Evolutionary conservation across 2,113 vertebrate genomes (phyloP).

Genomic region (Solea solea): DNA sequence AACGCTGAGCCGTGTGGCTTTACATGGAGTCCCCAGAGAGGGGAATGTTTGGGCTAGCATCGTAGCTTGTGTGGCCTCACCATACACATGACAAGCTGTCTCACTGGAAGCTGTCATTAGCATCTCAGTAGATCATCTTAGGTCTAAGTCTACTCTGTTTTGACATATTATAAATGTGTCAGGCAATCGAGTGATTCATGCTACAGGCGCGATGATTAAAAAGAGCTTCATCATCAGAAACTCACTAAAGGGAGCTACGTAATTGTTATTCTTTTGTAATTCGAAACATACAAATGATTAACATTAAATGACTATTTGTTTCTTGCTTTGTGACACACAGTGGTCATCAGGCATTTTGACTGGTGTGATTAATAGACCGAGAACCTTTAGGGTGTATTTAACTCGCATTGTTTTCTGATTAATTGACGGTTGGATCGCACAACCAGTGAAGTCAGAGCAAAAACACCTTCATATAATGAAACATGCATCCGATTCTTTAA

Average conservation of each 20-base stretch:
- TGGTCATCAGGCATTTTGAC: no score
- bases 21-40: constrained; percentile 33
- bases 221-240: constrained; percentile 2
- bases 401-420: background rate
- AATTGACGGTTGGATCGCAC: background rate
- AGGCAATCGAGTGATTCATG: constrained; percentile 22
- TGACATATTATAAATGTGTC: constrained; percentile 50
- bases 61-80: constrained; percentile 28
- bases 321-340: no score
- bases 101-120: constrained; percentile 51
- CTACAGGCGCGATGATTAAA: constrained; percentile 11
- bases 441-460: background rate
- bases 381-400: no score
- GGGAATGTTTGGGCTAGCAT: constrained; percentile 45
- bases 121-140: constrained; percentile 30
- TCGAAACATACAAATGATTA: no score
- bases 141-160: constrained; percentile 28
- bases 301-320: no score
- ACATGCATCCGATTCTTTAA: background rate
- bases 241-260: no score
- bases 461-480: background rate
- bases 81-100: constrained; percentile 42
- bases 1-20: constrained; percentile 49
- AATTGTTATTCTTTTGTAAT: no score
- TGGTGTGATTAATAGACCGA: no score